phyloP scores from a whole-genome alignment of 2,113 vertebrate genomes.

The Sorex araneus region DNA sequence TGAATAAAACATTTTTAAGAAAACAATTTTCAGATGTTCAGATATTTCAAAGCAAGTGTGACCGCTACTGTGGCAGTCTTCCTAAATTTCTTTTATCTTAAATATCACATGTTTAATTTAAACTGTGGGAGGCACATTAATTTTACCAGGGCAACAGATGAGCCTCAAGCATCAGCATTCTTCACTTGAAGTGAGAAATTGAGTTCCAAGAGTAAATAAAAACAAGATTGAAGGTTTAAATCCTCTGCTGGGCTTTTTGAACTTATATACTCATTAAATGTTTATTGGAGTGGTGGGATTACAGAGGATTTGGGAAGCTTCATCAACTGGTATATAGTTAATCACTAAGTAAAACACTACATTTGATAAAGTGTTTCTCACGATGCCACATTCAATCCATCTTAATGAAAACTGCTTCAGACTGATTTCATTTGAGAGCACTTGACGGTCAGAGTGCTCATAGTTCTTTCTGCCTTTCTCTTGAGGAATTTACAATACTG shows the following conservation, averaged over 20 bases:
- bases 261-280: conserved; percentile 97
- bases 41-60: conserved; percentile 73
- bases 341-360: conserved; percentile 99
- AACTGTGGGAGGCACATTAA: conserved; percentile 87
- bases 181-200: conserved; percentile 93
- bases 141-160: conserved; percentile 91
- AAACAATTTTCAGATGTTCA: conserved; percentile 64
- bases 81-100: conserved; percentile 82
- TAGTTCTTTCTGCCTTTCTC: conserved; percentile 90
- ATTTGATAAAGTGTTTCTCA: conserved; percentile 99
- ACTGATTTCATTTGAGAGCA: conserved; percentile 96
- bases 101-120: conserved; percentile 87
- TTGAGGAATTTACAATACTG: conserved; percentile 88
- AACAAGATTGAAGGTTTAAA: conserved; percentile 95
- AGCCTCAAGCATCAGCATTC: conserved; percentile 89
- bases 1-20: conserved; percentile 62
- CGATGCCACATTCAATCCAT: conserved; percentile 98
- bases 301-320: conserved; percentile 94
- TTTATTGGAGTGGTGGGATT: conserved; percentile 96
- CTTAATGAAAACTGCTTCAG: conserved; percentile 99
- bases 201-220: conserved; percentile 94
- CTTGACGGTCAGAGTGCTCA: conserved; percentile 92
- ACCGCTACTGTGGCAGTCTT: conserved; percentile 65
- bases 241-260: conserved; percentile 93
- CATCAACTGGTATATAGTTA: conserved; percentile 97